Evolutionary conservation across 2,888 invertebrate species (phyloP), one percentile per base, ranked within the genome.

Genomic region (Aphodius sticticus): DNA sequence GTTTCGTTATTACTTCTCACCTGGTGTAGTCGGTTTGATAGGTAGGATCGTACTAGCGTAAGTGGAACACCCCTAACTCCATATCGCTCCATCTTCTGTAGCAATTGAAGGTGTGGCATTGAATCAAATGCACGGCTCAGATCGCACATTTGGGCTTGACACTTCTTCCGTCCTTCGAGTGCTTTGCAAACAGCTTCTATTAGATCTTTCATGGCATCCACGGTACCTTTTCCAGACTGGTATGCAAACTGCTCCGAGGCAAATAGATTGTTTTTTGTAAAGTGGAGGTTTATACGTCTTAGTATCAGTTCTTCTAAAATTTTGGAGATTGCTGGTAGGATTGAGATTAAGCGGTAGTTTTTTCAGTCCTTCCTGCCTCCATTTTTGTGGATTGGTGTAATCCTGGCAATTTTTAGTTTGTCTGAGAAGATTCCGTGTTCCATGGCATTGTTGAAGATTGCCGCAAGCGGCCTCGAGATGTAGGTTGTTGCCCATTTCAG

Each of bases 391-490:
- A 76, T 9, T 14, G 76, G 76, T 36, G 38, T 76, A n/a, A 76
- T 38, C 16, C 38, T 76, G 12, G 37, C 76, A 14, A 76, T n/a
- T 16, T 76, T 76, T 14, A 69, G 35, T 76, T 36, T 76, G 16
- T 36, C 37, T 12, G 76, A 38, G 76, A 37, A 76, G 76, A 76
- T 16, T 14, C 76, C 38, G 26, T 36, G n/a, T n/a, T 14, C n/a
- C 37, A 37, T 36, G 16, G 38, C 26, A 36, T 35, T 38, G 37
- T 76, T 69, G 37, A 35, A 76, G 53, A 76, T 37, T 6, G 4
- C 37, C 12, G 76, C 38, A n/a, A n/a, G n/a, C n/a, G n/a, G n/a
- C n/a, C n/a, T n/a, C n/a, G 38, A 76, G 26, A 76, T 53, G n/a
- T n/a, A 6, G 26, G 76, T 37, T n/a, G 1, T 16, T 7, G 26